phyloP scores from a whole-genome alignment of 2,888 invertebrate genomes.

The Lycia hirtaria region DNA sequence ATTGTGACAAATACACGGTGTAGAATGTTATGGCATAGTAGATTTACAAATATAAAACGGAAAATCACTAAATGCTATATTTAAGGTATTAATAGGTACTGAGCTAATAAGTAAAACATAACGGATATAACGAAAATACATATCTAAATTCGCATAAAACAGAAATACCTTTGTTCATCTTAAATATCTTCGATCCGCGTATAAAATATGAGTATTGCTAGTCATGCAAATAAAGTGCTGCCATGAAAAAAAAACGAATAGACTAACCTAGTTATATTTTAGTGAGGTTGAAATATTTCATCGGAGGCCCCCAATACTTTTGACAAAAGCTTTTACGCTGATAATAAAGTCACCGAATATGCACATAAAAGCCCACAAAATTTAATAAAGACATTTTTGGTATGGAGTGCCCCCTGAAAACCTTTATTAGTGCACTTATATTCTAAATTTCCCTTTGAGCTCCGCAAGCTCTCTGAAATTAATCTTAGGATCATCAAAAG shows the following conservation, averaged over 20 bases:
- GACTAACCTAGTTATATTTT: conserved; percentile 33
- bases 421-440: conserved; percentile 83
- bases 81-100: no score
- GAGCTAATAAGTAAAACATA: no score
- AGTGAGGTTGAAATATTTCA: conserved; percentile 52
- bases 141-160: no score
- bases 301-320: conserved; percentile 54
- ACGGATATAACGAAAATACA: no score
- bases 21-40: no score
- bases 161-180: no score
- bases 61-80: background rate
- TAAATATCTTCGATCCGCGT: no score
- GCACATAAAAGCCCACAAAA: conserved; percentile 77
- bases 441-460: conserved; percentile 82
- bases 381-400: conserved; percentile 81
- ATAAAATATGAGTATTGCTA: background rate
- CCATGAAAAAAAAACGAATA: conserved; percentile 17
- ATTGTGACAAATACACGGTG: no score
- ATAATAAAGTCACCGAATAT: conserved; percentile 71
- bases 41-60: no score
- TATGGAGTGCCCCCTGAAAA: conserved; percentile 73
- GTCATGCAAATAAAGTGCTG: conserved; percentile 12
- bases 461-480: conserved; percentile 73
- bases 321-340: conserved; percentile 66
- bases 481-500: conserved; percentile 82